A percentile compares a stretch with the other conserved stretches of the same genome.
Conservation (phyloP, 1,140 invertebrate genomes). For the Akabosia matsudoensis region DNA sequence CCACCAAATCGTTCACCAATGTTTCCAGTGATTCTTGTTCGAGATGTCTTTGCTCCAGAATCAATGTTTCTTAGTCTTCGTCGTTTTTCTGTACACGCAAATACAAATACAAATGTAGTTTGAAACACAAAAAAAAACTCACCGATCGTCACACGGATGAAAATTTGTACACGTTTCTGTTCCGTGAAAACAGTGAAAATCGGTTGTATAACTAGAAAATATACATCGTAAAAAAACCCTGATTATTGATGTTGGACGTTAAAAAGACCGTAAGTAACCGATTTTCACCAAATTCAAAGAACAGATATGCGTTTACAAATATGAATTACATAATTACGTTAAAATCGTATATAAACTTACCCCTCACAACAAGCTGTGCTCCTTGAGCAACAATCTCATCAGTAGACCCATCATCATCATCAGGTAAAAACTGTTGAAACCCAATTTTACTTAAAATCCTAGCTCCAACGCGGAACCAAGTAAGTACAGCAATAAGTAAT, state of each 20-base stretch:
- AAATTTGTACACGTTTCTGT: neutral
- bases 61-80: neutral
- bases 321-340: neutral
- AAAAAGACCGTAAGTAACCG: neutral
- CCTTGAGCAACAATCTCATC: constrained; percentile 91
- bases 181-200: neutral
- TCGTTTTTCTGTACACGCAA: constrained; percentile 5
- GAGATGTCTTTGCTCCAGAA: neutral
- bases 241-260: no score
- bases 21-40: neutral
- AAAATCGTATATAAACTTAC: constrained; percentile 52
- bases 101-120: neutral
- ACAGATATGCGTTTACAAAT: neutral
- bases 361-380: constrained; percentile 78
- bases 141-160: neutral
- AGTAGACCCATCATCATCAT: constrained; percentile 84
- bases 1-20: no score
- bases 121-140: neutral
- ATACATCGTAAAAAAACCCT: no score
- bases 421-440: constrained; percentile 66
- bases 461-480: constrained; percentile 91
- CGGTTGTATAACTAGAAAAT: no score
- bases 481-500: constrained; percentile 86
- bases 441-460: constrained; percentile 81
- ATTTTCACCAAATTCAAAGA: neutral